Evolutionary conservation across 2,113 vertebrate genomes (phyloP).

Genomic region (Campylomormyrus numenius): DNA sequence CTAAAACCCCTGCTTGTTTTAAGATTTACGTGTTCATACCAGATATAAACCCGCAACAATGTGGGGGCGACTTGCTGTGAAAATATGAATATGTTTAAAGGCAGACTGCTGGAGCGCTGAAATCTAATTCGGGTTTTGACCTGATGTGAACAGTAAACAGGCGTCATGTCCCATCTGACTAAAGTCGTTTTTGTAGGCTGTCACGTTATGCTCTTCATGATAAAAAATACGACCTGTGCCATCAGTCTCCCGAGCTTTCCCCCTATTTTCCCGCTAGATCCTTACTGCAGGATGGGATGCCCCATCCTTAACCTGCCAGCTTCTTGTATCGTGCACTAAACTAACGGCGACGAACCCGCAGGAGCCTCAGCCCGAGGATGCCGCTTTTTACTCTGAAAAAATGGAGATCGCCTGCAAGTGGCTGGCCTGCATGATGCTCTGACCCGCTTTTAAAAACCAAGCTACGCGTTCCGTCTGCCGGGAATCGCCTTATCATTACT

Average conservation of each 20-base stretch:
- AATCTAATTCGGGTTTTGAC: not conserved
- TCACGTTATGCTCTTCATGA: not conserved
- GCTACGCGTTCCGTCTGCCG: slow-evolving; percentile 9
- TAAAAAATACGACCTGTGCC: not conserved
- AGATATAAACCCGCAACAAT: not conserved
- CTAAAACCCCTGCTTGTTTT: not conserved
- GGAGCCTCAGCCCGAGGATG: slow-evolving; percentile 30
- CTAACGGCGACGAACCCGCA: slow-evolving; percentile 28
- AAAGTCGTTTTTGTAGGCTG: not conserved
- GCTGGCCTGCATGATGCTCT: slow-evolving; percentile 59
- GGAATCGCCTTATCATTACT: slow-evolving; percentile 18
- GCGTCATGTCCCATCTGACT: not conserved
- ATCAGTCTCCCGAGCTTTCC: not conserved
- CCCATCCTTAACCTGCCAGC: slow-evolving; percentile 25
- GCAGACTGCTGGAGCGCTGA: not conserved
- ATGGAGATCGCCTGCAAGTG: slow-evolving; percentile 54
- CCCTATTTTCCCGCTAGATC: not conserved
- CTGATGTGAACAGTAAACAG: not conserved
- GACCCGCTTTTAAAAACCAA: slow-evolving; percentile 29
- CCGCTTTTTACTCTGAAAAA: slow-evolving; percentile 35
- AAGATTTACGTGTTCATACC: not conserved
- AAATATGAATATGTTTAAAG: not conserved
- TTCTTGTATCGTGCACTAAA: slow-evolving; percentile 44
- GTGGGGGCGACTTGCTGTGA: not conserved
- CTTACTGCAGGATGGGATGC: not conserved